phyloP scores from a whole-genome alignment of 2,888 invertebrate species.

The Bombylius discolor region DNA sequence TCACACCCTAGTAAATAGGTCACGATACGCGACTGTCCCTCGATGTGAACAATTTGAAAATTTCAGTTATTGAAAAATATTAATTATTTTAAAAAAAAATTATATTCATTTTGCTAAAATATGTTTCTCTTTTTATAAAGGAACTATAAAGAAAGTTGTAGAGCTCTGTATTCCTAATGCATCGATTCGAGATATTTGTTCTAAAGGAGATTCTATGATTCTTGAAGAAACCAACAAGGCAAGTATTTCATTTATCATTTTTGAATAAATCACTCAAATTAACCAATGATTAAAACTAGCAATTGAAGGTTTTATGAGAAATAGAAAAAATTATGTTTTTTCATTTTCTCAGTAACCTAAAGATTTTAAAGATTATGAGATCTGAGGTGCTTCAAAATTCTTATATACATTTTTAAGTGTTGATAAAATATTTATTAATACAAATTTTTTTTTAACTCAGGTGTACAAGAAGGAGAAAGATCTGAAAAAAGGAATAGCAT shows the following conservation, averaged over 20 bases:
- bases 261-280: not conserved
- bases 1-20: too few species aligned
- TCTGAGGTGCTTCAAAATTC: slow-evolving; percentile 26
- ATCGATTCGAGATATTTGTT: slow-evolving; percentile 83
- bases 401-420: not conserved
- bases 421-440: not conserved
- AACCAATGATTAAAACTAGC: slow-evolving; percentile 34
- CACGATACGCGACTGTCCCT: too few species aligned
- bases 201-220: slow-evolving; percentile 77
- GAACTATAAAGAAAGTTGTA: slow-evolving; percentile 75
- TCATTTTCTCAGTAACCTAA: slow-evolving; percentile 15
- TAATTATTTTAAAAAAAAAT: too few species aligned
- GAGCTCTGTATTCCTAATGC: slow-evolving; percentile 77
- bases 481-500: slow-evolving; percentile 94
- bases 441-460: slow-evolving; percentile 15
- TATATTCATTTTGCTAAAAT: too few species aligned
- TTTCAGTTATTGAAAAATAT: too few species aligned
- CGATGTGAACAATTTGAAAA: too few species aligned
- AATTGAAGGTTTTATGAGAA: slow-evolving; percentile 25
- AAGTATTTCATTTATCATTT: slow-evolving; percentile 16
- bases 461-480: slow-evolving; percentile 95
- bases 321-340: slow-evolving; percentile 2
- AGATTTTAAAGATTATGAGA: slow-evolving; percentile 38
- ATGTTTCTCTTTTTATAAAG: slow-evolving; percentile 44
- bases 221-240: slow-evolving; percentile 88